Conservation (phyloP, 1,140 invertebrate species). For the Meloidogyne floridensis region DNA sequence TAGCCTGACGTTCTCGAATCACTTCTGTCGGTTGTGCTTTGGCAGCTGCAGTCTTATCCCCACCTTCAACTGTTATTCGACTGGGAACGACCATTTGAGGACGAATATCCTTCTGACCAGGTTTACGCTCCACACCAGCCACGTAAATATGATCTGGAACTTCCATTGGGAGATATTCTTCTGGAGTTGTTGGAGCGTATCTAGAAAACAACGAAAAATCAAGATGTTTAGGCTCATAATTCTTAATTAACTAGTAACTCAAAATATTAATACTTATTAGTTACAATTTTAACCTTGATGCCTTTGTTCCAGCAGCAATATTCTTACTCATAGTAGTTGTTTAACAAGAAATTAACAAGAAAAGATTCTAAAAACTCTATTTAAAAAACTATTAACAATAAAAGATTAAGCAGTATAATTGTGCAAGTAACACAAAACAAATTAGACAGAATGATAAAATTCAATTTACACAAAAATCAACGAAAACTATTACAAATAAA, state of each 20-base stretch:
- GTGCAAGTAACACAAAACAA: neutral
- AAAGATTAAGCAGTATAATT: neutral
- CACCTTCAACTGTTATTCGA: slow-evolving; percentile 27
- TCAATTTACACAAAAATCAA: neutral
- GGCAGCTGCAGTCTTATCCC: slow-evolving; percentile 14
- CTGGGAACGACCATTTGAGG: slow-evolving; percentile 24
- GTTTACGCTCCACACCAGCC: neutral
- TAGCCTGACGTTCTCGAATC: slow-evolving; percentile 10
- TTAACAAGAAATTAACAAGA: neutral
- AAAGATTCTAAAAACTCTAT: neutral
- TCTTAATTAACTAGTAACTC: too few relatives aligned
- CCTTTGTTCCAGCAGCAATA: neutral
- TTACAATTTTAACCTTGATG: neutral
- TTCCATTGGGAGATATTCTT: slow-evolving; percentile 9
- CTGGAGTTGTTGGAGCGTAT: neutral
- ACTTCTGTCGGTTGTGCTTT: slow-evolving; percentile 29
- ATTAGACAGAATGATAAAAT: neutral
- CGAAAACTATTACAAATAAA: neutral
- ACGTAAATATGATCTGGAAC: slow-evolving; percentile 30
- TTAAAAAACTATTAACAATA: neutral
- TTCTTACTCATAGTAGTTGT: neutral
- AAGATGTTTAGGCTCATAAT: too few relatives aligned
- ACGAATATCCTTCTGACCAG: neutral
- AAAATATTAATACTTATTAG: too few relatives aligned
- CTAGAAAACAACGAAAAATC: neutral